Percentiles rank a stretch among this genome's conserved stretches.
These are phyloP conservation scores for Hemistola chrysoprasaria DNA, from an alignment of 2,888 invertebrate species.

Conservation along the genomic window DNA sequence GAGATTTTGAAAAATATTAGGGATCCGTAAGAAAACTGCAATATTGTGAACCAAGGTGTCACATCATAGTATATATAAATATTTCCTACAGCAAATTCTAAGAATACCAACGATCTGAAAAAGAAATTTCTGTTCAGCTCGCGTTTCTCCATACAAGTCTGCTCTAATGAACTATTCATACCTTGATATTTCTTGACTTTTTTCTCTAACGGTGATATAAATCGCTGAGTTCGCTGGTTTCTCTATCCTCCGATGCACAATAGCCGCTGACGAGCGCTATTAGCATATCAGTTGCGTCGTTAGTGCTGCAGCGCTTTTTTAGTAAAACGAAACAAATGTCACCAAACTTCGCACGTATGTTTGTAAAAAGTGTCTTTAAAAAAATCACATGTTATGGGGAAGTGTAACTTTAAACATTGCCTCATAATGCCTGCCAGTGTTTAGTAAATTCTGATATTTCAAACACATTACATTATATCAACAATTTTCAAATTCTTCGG, in stretches of 20 bases:
- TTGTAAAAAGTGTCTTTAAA: constrained; percentile 11
- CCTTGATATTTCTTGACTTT: constrained; percentile 32
- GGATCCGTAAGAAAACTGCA: no score
- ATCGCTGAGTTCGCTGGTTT: constrained; percentile 30
- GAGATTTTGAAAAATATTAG: no score
- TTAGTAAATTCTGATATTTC: neutral
- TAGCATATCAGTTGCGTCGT: constrained; percentile 62
- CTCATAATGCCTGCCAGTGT: neutral
- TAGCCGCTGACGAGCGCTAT: constrained; percentile 57
- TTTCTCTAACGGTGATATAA: constrained; percentile 41
- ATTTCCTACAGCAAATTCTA: no score
- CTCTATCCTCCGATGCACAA: constrained; percentile 45
- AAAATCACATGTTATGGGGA: constrained; percentile 16
- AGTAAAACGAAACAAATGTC: constrained; percentile 39
- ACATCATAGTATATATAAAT: no score
- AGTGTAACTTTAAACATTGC: no score
- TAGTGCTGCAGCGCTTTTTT: constrained; percentile 37
- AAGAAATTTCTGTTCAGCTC: constrained; percentile 5
- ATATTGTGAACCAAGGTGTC: no score
- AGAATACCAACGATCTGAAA: constrained; percentile 5
- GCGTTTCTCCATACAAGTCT: constrained; percentile 12
- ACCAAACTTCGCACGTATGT: constrained; percentile 24
- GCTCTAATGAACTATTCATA: constrained; percentile 50
- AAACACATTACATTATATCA: constrained; percentile 2
- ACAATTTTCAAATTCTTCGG: constrained; percentile 1